Base-by-base conservation (phyloP, 2,888 invertebrate species). In the Schizaphis graminum region DNA sequence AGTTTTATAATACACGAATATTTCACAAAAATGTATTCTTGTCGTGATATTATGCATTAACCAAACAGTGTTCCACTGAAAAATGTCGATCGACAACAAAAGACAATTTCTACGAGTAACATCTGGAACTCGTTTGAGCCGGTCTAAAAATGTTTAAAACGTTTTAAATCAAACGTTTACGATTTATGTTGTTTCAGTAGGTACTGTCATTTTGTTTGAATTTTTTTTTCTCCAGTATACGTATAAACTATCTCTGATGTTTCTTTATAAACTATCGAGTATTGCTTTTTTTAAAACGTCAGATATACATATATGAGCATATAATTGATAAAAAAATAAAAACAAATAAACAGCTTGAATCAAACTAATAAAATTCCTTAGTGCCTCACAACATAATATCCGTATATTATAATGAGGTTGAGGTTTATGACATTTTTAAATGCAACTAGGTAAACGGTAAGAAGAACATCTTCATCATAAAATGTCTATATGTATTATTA, bases 71-170 rank as follows among this genome's bases (percentile, higher is more conserved):
- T 84, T 41, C 41, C 11, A 28, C 53, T 84, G 35, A 91, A 84
- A 91, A 91, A 91, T 53, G 56, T 91, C 26, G 28, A 26, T 35
- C 41, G 67, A 49, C 28, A 21, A 67, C 61, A 88, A 92, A 92
- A 49, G 87, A 92, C 61, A 44, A 92, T 92, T 61, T 86, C 47
- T 57, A 3, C n/a, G 57, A 57, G n/a, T 3, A 85, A 35, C 91
- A 91, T 92, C 86, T 87, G 86, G 86, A 92, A 92, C 86, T 87
- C 86, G 61, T 92, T 87, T 92, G 57, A 16, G 35, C 35, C 24
- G 86, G 86, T 87, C 61, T 49, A 49, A 61, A 61, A 67, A 87
- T 77, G 57, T 49, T 56, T 3, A 61, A 86, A 87, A 86, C 86
- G 47, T 61, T 86, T 61, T 47, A 35, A 92, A 86, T 61, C 86